A percentile compares a stretch with the other conserved stretches of the same genome.
These are phyloP conservation scores for Eurois occulta DNA, from an alignment of 2,888 invertebrate genomes.

Conservation along the genomic window DNA sequence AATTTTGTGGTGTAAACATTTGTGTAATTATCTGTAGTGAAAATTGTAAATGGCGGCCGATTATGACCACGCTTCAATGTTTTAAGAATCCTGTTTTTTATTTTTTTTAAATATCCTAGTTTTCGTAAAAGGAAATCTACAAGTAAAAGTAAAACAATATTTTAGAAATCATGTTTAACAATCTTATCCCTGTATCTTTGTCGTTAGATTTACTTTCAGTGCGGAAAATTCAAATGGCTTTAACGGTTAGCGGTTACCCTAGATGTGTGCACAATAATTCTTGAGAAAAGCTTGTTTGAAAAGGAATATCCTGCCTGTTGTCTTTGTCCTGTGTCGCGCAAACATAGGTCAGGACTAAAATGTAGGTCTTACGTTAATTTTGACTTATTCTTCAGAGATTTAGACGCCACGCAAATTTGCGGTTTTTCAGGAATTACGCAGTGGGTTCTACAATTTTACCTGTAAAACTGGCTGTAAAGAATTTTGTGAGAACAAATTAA, in stretches of 20 bases:
- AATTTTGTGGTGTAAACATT: neutral
- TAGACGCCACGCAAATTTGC: neutral
- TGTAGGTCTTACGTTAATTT: neutral
- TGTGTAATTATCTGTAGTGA: neutral
- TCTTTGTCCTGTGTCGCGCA: neutral
- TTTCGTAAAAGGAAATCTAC: neutral
- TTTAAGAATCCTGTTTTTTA: neutral
- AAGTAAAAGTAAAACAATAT: neutral
- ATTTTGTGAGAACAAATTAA: conserved; percentile 33
- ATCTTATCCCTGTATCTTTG: neutral
- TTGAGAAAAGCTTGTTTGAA: conserved; percentile 28
- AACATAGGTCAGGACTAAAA: conserved; percentile 8
- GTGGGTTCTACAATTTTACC: neutral
- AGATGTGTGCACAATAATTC: conserved; percentile 7
- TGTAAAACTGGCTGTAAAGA: neutral
- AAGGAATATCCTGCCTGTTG: conserved; percentile 3
- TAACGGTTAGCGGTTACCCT: neutral
- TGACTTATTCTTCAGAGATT: neutral
- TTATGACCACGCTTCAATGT: neutral
- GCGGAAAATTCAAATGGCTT: neutral
- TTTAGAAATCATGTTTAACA: neutral
- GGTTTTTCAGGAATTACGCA: neutral
- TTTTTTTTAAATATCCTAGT: neutral
- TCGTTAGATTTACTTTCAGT: neutral
- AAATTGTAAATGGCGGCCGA: neutral